Evolutionary conservation across 2,888 invertebrate species (phyloP), one percentile per base, ranked within the genome.

Genomic region (Eueremaeus valkanovi): DNA sequence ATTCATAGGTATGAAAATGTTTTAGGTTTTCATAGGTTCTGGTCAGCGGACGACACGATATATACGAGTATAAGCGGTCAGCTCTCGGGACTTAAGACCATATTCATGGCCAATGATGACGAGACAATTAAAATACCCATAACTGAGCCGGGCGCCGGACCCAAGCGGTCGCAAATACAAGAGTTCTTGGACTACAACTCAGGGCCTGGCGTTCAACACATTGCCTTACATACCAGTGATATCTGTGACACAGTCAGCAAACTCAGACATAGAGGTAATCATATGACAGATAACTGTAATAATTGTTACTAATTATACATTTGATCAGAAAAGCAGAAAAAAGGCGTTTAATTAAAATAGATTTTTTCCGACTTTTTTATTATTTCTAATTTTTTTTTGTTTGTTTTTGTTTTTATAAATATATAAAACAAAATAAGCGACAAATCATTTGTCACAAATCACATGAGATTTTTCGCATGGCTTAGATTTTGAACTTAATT

Each of bases 141-240:
- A 81, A 98, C 98, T 83, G 98, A 99, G 83, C 97, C 98, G 3
- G 98, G 98, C 0, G 84, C 88, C 0, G 97, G 95, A 2, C 93
- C 93, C 83, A 92, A 90, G 85, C 95, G 93, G 84, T 97, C 96
- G 78, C 98, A 99, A 86, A 97, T 99, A 79, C 81, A 85, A 84
- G 99, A 99, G 84, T 99, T 92, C 83, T 95, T 98, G 58, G 97
- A 99, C 81, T 99, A 95, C 83, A 95, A 98, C 82, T 97, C 96
- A 0, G 96, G 96, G 0, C 91, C 96, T 1, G 99, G 99, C 0
- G 95, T 98, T 0, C 99, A 99, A 84, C 99, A 99, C 82, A 95
- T 99, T 80, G 98, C 98, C 3, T 86, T 99, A 21, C 95, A 95
- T 82, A 95, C 96, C 0, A 87, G 88, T 78, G 91, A 99, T 83